phyloP scores from a whole-genome alignment of 2,113 vertebrate genomes.

The Heteronetta atricapilla region DNA sequence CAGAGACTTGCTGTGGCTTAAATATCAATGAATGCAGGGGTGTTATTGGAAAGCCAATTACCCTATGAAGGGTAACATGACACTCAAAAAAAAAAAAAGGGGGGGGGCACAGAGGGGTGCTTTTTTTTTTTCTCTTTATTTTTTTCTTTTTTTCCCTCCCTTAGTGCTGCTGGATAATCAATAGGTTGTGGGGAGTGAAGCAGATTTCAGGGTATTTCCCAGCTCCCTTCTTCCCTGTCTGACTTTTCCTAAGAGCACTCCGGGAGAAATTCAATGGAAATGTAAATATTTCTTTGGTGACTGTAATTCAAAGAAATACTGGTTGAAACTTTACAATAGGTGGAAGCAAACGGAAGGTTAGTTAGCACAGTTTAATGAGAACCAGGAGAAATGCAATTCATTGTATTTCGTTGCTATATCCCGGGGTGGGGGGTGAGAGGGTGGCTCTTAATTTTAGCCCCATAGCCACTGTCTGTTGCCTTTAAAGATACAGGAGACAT shows the following conservation, averaged over 20 bases:
- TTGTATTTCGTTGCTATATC: slow-evolving; percentile 48
- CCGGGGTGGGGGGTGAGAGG: neutral
- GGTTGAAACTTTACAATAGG: neutral
- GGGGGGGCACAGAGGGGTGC: no score
- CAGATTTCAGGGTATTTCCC: neutral
- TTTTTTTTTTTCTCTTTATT: neutral
- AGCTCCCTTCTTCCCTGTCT: neutral
- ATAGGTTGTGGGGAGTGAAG: neutral
- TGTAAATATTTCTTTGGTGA: neutral
- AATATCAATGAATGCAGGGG: neutral
- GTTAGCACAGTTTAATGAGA: neutral
- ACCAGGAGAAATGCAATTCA: slow-evolving; percentile 9
- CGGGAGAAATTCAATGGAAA: neutral
- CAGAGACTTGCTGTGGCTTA: neutral
- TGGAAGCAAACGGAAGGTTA: no score
- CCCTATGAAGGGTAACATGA: neutral
- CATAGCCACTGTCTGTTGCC: neutral
- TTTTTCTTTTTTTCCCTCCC: neutral
- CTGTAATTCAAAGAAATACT: neutral
- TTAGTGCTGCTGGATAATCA: neutral
- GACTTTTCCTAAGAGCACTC: neutral
- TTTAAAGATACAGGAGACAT: slow-evolving; percentile 30
- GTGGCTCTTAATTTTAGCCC: slow-evolving; percentile 10
- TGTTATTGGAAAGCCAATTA: slow-evolving; percentile 15
- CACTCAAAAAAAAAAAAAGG: neutral